Evolutionary conservation across 2,888 invertebrate genomes (phyloP), one percentile per base, ranked within the genome.

Genomic region (Leptarthrus brevirostris): DNA sequence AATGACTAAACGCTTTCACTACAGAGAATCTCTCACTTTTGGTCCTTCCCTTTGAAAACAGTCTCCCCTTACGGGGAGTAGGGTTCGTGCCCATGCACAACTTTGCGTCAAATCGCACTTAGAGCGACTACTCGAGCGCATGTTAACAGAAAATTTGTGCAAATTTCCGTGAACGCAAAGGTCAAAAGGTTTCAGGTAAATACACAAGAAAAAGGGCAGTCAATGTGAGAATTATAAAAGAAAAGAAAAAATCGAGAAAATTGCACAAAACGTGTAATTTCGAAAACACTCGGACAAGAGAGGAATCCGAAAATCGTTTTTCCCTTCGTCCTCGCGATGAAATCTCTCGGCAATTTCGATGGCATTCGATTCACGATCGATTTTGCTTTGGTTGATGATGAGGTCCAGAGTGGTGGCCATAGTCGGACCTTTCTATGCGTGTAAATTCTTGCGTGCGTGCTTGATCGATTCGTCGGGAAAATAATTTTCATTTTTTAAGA

Each of bases 401-500:
- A 30, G 30, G 4, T 8, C 24, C n/a, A 14, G 10, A 10, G 53
- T 22, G 24, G 2, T 36, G 49, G 12, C 34, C 30, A 8, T 30
- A 5, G 30, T 56, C 56, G 26, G 36, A 8, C 24, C 44, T 40
- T 44, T 44, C 40, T 54, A 71, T 56, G 71, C 56, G 71, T 71
- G 47, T 71, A 53, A 54, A 56, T 71, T 56, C 71, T 71, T 71
- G 71, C 56, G 71, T 71, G 71, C 71, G 40, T 71, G 56, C 71
- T 71, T 56, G 71, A 71, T 71, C 71, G 71, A 71, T 71, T 56
- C 56, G 54, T 36, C 47, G 26, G 26, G 71, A 71, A n/a, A 71
- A 64, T 64, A 64, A 64, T 64, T 64, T 64, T 47, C 64, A 64
- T 64, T 64, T 64, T 44, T 64, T 44, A 14, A 64, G 34, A 14